Base-by-base conservation (phyloP, 2,888 invertebrate genomes). In the Carpatolechia fugitivella region DNA sequence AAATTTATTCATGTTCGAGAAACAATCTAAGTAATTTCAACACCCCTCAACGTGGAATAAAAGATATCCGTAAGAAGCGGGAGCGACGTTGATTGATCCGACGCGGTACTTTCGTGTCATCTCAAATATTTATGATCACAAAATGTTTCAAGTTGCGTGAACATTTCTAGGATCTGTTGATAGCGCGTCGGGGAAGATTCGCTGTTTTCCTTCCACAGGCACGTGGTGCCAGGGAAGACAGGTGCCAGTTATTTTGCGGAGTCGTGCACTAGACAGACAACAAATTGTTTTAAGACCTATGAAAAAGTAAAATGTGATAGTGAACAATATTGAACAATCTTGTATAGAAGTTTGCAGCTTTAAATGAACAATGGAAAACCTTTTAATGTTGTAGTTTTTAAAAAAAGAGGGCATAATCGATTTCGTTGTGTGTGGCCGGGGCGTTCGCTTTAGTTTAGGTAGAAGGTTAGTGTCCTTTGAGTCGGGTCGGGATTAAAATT, bases 1-100 rank as follows among this genome's bases (percentile, higher is more conserved):
- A 65, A 69, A 72, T 63, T 58, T 64, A 69, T 67, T 65, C 64
- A 57, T 61, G 56, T 63, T 67, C 54, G 52, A 59, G 59, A 69
- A 64, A 55, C 54, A 60, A 64, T 66, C 61, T 64, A 62, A 62
- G 61, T 62, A 62, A 68, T 66, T 68, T 69, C 56, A 63, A 58
- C 60, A 62, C 54, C 59, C 57, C 56, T 59, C 58, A 54, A 62
- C 59, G 57, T 49, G 49, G 60, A 60, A 61, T 65, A 67, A 66
- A 57, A 58, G 55, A 61, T 60, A 54, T 60, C 60, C 61, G 62
- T 58, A 58, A 50, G 59, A 56, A 61, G 52, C 55, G 55, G 40
- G 52, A 24, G 49, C 54, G 59, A 58, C 52, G 56, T 54, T 58
- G 52, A 56, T 60, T 60, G 60, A 61, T 61, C 57, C 59, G 57